Conservation (phyloP, 2,797 vertebrate genomes). For the Helarctos malayanus region DNA sequence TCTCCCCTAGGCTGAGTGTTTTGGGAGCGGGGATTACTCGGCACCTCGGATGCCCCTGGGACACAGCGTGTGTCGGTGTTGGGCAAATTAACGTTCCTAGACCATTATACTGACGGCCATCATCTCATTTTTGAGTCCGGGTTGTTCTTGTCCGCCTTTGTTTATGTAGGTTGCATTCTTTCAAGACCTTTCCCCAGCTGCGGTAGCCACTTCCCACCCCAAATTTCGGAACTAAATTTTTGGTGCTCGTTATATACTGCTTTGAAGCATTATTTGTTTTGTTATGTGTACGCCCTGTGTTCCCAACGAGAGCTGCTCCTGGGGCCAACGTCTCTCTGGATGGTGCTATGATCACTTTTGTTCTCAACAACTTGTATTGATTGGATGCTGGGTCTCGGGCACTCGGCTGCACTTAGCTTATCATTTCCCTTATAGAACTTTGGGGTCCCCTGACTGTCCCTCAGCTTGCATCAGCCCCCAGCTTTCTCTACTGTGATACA, state of each 20-base stretch:
- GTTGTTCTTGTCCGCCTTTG: background rate
- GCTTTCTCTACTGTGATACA: background rate
- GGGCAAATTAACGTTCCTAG: background rate
- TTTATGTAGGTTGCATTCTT: background rate
- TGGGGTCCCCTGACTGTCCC: background rate
- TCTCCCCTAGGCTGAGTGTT: background rate
- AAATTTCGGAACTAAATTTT: background rate
- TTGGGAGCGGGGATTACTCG: background rate
- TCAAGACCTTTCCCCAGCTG: background rate
- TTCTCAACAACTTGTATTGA: background rate
- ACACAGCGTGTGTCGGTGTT: background rate
- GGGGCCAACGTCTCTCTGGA: background rate
- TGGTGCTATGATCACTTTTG: background rate
- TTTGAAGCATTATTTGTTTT: background rate
- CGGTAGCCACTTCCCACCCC: background rate
- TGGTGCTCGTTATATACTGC: background rate
- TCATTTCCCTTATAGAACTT: background rate
- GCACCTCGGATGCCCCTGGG: background rate
- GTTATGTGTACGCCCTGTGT: background rate
- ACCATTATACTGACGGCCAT: background rate
- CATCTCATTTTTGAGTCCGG: background rate
- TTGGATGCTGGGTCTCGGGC: background rate
- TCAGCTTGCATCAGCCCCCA: background rate
- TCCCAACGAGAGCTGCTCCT: background rate
- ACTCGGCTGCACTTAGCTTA: constrained; percentile 7